These are phyloP conservation scores for Artibeus jamaicensis DNA, from an alignment of 2,797 vertebrate genomes.

Conservation along the genomic window DNA sequence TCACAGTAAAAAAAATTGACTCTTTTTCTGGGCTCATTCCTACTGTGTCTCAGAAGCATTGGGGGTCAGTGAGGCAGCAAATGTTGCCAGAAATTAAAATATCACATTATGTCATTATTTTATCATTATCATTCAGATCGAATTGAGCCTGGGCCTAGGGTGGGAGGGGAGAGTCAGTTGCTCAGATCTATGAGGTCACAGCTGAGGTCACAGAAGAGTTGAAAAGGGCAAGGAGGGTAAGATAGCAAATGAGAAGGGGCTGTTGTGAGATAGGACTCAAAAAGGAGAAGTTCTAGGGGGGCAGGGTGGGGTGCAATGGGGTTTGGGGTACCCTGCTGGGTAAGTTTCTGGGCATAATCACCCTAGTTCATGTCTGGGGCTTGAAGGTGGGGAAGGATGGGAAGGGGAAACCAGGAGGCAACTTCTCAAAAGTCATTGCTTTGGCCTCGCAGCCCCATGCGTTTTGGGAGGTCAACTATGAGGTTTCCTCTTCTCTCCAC, in stretches of 20 bases:
- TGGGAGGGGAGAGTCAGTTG: background rate
- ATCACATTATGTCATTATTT: background rate
- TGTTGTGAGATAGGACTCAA: background rate
- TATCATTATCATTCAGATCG: background rate
- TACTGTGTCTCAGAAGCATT: background rate
- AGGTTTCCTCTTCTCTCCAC: background rate
- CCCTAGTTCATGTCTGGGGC: background rate
- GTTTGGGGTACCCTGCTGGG: background rate
- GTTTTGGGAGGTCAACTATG: background rate
- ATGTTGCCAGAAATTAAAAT: conserved; percentile 4
- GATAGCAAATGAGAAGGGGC: background rate
- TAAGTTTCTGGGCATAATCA: background rate
- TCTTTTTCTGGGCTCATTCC: background rate
- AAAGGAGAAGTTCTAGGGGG: background rate
- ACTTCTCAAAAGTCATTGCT: background rate
- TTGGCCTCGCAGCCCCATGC: background rate
- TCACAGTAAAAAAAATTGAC: background rate
- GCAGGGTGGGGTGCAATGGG: background rate
- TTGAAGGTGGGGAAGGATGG: background rate
- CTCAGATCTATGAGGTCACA: conserved; percentile 59
- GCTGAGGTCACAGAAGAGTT: conserved; percentile 66
- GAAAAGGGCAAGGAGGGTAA: background rate
- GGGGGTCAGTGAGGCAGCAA: background rate
- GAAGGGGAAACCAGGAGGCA: background rate
- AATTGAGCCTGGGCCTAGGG: background rate